phyloP scores from a whole-genome alignment of 1,140 invertebrate genomes.

The Limonius californicus region DNA sequence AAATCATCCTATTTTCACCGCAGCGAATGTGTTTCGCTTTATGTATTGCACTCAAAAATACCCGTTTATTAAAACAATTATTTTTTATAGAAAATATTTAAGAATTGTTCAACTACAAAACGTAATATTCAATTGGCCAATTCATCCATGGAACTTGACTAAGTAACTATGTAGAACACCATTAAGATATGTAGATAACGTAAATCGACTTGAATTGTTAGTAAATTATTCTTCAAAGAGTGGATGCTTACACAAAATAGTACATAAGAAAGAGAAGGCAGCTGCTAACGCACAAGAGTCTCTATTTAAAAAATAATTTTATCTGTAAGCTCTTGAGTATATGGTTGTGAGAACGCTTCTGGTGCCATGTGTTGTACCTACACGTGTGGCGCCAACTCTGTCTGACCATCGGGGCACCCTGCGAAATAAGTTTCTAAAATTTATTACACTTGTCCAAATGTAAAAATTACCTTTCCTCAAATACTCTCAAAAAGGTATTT shows the following conservation, averaged over 20 bases:
- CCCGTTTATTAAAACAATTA: neutral
- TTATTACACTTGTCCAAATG: too few species aligned
- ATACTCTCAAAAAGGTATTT: too few species aligned
- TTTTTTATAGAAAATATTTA: neutral
- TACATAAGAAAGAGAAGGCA: neutral
- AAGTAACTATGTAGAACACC: neutral
- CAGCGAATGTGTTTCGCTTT: neutral
- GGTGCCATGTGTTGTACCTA: conserved; percentile 13
- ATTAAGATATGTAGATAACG: neutral
- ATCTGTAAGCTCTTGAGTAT: conserved; percentile 10
- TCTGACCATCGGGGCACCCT: conserved; percentile 4
- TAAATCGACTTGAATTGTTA: neutral
- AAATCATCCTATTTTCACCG: neutral
- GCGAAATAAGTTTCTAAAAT: conserved; percentile 8
- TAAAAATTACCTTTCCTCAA: too few species aligned
- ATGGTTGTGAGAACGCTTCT: conserved; percentile 11
- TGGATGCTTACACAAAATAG: neutral
- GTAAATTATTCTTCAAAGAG: neutral
- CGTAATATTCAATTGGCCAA: neutral
- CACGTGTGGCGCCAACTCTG: conserved; percentile 6
- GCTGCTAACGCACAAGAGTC: neutral
- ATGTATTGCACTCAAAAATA: neutral
- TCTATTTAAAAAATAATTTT: neutral
- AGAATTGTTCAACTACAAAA: neutral
- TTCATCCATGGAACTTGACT: too few species aligned